Base-by-base conservation (phyloP, 2,888 invertebrate species). In the Onthophagus sagittarius region DNA sequence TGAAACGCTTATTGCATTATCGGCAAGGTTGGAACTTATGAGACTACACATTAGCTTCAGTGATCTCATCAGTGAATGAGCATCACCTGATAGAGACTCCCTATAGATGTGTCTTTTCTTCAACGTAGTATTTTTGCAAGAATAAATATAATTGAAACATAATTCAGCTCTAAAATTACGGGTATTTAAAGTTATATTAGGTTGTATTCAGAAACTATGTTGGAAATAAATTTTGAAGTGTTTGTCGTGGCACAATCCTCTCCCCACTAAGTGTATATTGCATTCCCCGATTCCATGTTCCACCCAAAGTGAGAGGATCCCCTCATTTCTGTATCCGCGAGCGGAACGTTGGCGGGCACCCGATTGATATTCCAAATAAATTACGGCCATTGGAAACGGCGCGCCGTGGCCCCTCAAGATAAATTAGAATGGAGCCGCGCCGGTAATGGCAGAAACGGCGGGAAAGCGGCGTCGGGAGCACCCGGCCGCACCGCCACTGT, bases 351-450 rank as follows among this genome's bases (percentile, higher is more conserved):
- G 39, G 39, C 39, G 39, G 23, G 23, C 13, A 64, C n/a, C 32
- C 67, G 31, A 67, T 67, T 67, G 67, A 67, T 67, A 67, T 67
- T 67, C 67, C 32, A 67, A 67, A 67, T 67, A 67, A 67, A 67
- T 67, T 31, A 67, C 67, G 32, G 67, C 32, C 67, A 67, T 67
- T 67, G 11, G 15, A 32, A 67, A 67, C 32, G 67, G 67, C 32
- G 67, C 67, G 32, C n/a, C 64, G 23, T 64, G 14, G 64, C 15
- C 23, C 67, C 67, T 32, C 67, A 67, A 67, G 67, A 67, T 67
- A 67, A 67, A 67, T 67, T 67, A 67, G 67, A 67, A 67, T 67
- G 67, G 67, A 31, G 67, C 67, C 39, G 39, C 39, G 39, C 39
- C 39, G 39, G 39, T 53, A 53, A 53, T 53, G 15, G 67, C 67